A percentile compares a stretch with the other conserved stretches of the same genome.
Conservation (phyloP, 23 tunicate species). For the Trididemnum clinides region DNA sequence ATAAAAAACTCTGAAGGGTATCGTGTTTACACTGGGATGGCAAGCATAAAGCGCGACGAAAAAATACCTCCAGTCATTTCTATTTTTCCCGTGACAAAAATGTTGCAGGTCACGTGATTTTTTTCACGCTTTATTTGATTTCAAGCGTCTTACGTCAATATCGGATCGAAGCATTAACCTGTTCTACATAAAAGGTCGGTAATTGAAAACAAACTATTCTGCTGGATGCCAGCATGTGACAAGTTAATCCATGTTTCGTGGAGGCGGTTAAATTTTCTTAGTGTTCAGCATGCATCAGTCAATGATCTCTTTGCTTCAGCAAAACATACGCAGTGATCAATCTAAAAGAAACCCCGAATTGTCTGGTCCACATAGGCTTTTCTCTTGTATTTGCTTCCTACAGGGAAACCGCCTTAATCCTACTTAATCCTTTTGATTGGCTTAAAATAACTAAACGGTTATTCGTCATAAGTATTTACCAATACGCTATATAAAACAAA, state of each 20-base stretch:
- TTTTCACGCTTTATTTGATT: not conserved
- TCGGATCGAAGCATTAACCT: not conserved
- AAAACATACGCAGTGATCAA: not conserved
- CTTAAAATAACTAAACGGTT: constrained; percentile 37
- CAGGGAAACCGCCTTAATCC: constrained; percentile 61
- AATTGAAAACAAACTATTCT: not conserved
- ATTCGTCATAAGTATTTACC: constrained; percentile 41
- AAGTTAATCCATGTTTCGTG: constrained; percentile 20
- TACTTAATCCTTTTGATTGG: constrained; percentile 53
- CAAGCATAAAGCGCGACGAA: too few species aligned
- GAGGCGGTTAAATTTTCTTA: not conserved
- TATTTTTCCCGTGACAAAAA: not conserved
- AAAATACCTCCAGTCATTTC: too few species aligned
- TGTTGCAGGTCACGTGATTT: not conserved
- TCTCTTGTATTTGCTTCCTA: not conserved
- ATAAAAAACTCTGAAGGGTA: too few species aligned
- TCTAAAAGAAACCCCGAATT: not conserved
- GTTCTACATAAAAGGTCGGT: not conserved
- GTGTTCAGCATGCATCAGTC: not conserved
- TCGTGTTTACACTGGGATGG: too few species aligned
- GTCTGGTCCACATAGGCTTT: not conserved
- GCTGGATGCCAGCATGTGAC: not conserved
- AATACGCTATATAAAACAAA: too few species aligned
- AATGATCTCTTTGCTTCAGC: not conserved
- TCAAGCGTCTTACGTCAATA: not conserved